Evolutionary conservation across 2,113 vertebrate species (phyloP).

Genomic region (Orycteropus afer): DNA sequence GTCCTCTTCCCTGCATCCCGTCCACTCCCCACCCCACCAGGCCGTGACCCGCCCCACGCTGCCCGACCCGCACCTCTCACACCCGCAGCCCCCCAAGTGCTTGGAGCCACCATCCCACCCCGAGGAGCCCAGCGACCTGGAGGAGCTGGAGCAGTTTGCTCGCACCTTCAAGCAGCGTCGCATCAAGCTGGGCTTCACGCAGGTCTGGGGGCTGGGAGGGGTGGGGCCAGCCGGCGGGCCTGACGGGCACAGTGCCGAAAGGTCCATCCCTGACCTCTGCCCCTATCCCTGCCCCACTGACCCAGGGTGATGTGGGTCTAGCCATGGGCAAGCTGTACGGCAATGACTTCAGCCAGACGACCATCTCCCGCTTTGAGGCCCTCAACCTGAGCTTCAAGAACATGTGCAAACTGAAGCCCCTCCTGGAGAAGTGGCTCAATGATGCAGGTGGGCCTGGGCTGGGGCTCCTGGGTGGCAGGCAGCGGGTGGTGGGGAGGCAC

Average conservation of each 20-base stretch:
- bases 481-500: rapidly evolving
- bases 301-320: constrained; percentile 93
- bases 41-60: constrained; percentile 89
- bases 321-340: constrained; percentile 97
- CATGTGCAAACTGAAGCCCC: constrained; percentile 97
- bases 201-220: constrained; percentile 82
- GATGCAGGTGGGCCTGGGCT: constrained; percentile 89
- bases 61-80: constrained; percentile 82
- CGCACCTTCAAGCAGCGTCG: constrained; percentile 96
- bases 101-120: constrained; percentile 87
- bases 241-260: rapidly evolving
- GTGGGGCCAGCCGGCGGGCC: not conserved
- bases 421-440: constrained; percentile 96
- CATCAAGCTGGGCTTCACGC: constrained; percentile 96
- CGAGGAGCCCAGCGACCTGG: constrained; percentile 95
- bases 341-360: constrained; percentile 97
- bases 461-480: not conserved
- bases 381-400: constrained; percentile 98
- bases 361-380: constrained; percentile 96
- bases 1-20: constrained; percentile 47
- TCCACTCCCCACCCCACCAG: constrained; percentile 62
- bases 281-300: not conserved
- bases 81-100: constrained; percentile 84
- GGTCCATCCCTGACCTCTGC: not conserved
- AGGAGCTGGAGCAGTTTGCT: constrained; percentile 95